Evolutionary conservation across 2,113 vertebrate species (phyloP), one percentile per base, ranked within the genome.

Genomic region (Crotalus helleri): DNA sequence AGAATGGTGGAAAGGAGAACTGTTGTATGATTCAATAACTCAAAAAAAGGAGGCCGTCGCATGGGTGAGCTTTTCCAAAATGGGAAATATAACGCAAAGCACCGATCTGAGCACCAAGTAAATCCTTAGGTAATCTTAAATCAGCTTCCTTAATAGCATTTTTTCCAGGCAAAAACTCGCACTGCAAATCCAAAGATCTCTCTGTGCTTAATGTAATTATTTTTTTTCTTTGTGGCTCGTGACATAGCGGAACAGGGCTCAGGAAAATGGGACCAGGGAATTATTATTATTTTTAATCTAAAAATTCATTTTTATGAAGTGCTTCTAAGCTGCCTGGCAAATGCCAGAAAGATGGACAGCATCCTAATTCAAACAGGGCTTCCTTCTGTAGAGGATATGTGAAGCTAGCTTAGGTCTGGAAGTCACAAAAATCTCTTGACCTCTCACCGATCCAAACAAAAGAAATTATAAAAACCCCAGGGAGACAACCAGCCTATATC

Each of bases 221-320:
- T 92, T 69, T 51, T 49, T 4, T 51, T 23, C n/a, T 89, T 26
- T 54, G 81, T 4, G 85, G 55, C 55, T 55, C 88, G 89, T 88
- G 89, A 93, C 91, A 87, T 81, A 54, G 13, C 33, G 54, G 58
- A 92, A 81, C 33, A 39, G 10, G 12, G 46, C 23, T 19, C 4
- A 58, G 53, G 15, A 57, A 89, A 95, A 11, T 87, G 93, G 57
- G 90, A 91, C 94, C 93, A 89, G 96, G 89, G 92, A 86, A 26
- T 94, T 33, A 93, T 53, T 91, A 3, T 44, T 13, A 21, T 54
- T 15, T 89, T 44, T 6, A 39, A 89, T 57, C 54, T 44, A 17
- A 23, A 8, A 19, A 21, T 44, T 23, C 5, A 24, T 39, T 89
- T 89, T 89, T 59, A 44, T 33, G 26, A 81, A 39, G 74, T 44